These are phyloP conservation scores for Ceyx melanurus DNA, from an alignment of 2,113 vertebrate genomes.

Conservation along the genomic window DNA sequence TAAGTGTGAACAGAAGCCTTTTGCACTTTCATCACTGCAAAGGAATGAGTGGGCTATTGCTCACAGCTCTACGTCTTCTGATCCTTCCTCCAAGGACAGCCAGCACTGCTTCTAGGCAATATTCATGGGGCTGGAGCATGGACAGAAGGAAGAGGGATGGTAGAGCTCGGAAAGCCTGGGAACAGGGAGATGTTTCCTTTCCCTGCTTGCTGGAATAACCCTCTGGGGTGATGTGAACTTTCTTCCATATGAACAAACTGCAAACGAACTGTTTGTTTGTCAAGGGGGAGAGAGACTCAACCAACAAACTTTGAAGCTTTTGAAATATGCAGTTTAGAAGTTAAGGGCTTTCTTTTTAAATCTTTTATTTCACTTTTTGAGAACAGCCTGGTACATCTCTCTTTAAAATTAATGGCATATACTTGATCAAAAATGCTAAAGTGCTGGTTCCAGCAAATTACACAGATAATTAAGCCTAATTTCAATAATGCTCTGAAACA, in stretches of 20 bases:
- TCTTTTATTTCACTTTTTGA: background rate
- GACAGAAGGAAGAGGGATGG: background rate
- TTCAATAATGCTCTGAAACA: conserved; percentile 74
- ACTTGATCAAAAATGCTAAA: conserved; percentile 77
- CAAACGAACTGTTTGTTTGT: background rate
- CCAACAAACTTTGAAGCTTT: background rate
- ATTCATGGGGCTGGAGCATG: background rate
- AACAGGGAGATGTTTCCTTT: background rate
- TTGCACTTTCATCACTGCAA: background rate
- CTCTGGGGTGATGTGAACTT: background rate
- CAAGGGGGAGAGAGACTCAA: background rate
- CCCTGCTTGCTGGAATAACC: background rate
- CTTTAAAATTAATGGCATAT: conserved; percentile 72
- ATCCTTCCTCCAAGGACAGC: background rate
- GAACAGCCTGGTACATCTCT: conserved; percentile 59
- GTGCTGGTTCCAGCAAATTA: conserved; percentile 77
- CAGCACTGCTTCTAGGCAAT: background rate
- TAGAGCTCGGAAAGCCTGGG: background rate
- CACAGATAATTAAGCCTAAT: conserved; percentile 80
- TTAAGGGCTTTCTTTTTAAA: background rate
- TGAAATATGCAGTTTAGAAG: conserved; percentile 12
- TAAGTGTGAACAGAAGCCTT: background rate
- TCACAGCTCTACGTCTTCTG: background rate
- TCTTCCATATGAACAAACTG: background rate
- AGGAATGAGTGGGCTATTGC: background rate